phyloP scores from a whole-genome alignment of 2,888 invertebrate species.

The Ophraella communa region DNA sequence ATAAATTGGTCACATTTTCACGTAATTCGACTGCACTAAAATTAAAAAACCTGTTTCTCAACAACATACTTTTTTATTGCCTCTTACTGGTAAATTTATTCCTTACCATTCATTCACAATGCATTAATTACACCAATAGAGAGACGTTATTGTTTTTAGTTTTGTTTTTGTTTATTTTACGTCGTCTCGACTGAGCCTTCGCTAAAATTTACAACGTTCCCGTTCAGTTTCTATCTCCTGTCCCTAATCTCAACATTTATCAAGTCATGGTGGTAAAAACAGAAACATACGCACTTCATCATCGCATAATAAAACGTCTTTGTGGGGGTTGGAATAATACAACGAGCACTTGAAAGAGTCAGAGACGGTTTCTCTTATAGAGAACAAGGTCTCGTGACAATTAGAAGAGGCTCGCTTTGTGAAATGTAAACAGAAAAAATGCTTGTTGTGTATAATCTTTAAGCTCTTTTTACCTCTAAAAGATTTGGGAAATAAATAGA shows the following conservation, averaged over 20 bases:
- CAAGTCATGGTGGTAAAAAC: slow-evolving; percentile 28
- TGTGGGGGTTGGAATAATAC: slow-evolving; percentile 12
- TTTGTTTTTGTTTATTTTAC: slow-evolving; percentile 1
- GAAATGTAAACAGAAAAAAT: no score
- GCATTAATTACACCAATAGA: not conserved
- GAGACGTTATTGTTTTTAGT: not conserved
- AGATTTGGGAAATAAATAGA: no score
- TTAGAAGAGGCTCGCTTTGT: no score
- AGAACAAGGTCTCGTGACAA: not conserved
- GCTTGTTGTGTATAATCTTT: no score
- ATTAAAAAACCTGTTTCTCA: no score
- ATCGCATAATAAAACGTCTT: slow-evolving; percentile 32
- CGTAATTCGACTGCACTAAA: no score
- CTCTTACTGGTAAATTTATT: no score
- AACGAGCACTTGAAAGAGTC: slow-evolving; percentile 4
- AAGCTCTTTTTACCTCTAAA: no score
- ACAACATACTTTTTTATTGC: no score
- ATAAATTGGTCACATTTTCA: no score
- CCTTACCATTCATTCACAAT: no score
- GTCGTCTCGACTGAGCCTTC: not conserved
- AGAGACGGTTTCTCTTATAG: not conserved
- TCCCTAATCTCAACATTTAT: slow-evolving; percentile 25
- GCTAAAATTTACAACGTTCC: slow-evolving; percentile 17
- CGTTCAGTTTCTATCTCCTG: slow-evolving; percentile 11
- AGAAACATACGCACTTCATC: slow-evolving; percentile 33